These are phyloP conservation scores for Macaca nemestrina DNA, from an alignment of 2,113 vertebrate genomes.

Conservation along the genomic window DNA sequence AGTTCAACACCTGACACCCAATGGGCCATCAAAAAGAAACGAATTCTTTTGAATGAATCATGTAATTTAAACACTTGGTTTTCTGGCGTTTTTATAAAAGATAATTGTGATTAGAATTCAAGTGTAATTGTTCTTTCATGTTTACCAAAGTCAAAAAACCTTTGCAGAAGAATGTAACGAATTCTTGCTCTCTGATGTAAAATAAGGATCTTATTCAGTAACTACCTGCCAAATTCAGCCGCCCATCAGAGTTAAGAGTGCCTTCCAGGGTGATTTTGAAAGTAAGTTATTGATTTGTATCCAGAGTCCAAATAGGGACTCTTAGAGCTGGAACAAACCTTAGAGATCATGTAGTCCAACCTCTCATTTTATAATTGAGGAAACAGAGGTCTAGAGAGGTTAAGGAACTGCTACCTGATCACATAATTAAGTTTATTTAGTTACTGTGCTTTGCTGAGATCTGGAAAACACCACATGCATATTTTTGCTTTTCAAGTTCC, in stretches of 20 bases:
- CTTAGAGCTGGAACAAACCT: background rate
- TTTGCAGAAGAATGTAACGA: background rate
- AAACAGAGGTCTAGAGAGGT: slow-evolving; percentile 34
- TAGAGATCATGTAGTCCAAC: background rate
- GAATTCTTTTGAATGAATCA: background rate
- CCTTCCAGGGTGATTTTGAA: slow-evolving; percentile 39
- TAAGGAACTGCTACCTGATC: slow-evolving; percentile 4
- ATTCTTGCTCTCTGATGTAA: background rate
- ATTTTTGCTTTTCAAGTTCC: slow-evolving; percentile 60
- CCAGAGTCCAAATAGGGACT: background rate
- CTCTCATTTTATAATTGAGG: background rate
- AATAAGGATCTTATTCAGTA: background rate
- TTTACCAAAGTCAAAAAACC: background rate
- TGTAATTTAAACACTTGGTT: background rate
- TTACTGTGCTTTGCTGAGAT: slow-evolving; percentile 27
- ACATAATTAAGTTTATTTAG: slow-evolving; percentile 68
- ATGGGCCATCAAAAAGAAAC: background rate
- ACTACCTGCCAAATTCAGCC: background rate
- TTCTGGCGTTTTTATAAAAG: background rate
- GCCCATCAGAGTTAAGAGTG: background rate
- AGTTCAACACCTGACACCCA: background rate
- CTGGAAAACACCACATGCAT: slow-evolving; percentile 34
- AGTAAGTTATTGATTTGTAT: slow-evolving; percentile 59
- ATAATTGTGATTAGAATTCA: slow-evolving; percentile 17
- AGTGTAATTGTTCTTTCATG: slow-evolving; percentile 10